Evolutionary conservation across 2,888 invertebrate species (phyloP).

Genomic region (Geotrupes spiniger): DNA sequence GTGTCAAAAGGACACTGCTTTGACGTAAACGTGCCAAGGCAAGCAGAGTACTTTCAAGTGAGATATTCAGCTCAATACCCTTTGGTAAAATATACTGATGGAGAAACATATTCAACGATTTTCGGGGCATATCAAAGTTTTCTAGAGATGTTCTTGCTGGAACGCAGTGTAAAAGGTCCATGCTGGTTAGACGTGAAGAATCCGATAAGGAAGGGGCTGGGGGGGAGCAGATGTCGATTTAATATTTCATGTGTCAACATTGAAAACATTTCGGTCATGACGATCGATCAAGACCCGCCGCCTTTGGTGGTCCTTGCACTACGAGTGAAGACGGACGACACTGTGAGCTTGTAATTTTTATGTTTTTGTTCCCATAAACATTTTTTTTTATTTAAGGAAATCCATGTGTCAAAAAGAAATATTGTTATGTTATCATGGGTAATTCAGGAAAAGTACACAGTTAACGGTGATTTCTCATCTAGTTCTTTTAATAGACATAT

Average conservation of each 20-base stretch:
- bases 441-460: background rate
- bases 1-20: background rate
- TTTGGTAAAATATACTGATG: background rate
- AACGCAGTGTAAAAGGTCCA: conserved; percentile 92
- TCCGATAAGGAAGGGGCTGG: conserved; percentile 56
- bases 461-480: background rate
- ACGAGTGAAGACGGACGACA: too few species aligned
- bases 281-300: too few species aligned
- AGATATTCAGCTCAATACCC: background rate
- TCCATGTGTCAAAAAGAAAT: too few species aligned
- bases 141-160: conserved; percentile 83
- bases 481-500: background rate
- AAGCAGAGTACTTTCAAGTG: background rate
- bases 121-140: conserved; percentile 85
- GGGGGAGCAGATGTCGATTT: too few species aligned
- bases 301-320: too few species aligned
- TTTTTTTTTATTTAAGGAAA: too few species aligned
- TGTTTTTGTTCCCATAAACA: too few species aligned
- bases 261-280: too few species aligned
- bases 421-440: background rate
- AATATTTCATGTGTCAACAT: too few species aligned
- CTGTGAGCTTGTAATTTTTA: too few species aligned
- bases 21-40: background rate
- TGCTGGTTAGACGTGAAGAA: conserved; percentile 87
- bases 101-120: conserved; percentile 74